phyloP scores from a whole-genome alignment of 2,797 vertebrate genomes.

The Linurgus olivaceus region DNA sequence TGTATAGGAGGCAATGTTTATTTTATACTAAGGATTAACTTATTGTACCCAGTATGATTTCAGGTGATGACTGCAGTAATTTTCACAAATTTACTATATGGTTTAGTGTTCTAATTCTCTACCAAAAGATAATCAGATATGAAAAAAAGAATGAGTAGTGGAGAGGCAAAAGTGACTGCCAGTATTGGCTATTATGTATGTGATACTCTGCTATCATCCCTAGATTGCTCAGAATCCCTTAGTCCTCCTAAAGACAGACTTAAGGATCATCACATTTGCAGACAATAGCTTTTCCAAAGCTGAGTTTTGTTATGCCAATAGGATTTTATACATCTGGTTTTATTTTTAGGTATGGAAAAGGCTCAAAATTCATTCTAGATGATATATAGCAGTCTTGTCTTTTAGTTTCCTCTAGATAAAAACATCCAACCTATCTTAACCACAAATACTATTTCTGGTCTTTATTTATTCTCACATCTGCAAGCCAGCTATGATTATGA shows the following conservation, averaged over 20 bases:
- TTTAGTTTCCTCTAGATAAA: conserved; percentile 2
- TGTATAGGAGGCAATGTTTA: not conserved
- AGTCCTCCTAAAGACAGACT: not conserved
- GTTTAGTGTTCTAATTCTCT: not conserved
- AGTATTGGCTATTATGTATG: not conserved
- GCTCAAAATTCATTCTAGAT: conserved; percentile 35
- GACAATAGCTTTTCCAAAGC: not conserved
- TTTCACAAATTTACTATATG: not conserved
- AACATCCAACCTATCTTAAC: not conserved
- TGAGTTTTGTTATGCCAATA: not conserved
- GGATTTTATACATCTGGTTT: conserved; percentile 29
- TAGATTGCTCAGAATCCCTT: not conserved
- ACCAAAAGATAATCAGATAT: not conserved
- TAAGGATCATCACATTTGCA: not conserved
- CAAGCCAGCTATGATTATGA: not conserved
- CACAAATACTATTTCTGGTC: not conserved
- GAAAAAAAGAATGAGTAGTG: not conserved
- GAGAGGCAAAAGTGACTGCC: not conserved
- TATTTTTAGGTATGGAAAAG: conserved; percentile 26
- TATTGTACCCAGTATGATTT: not conserved
- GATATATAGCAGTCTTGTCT: not conserved
- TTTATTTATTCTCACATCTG: not conserved
- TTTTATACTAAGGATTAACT: not conserved
- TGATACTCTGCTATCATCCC: not conserved
- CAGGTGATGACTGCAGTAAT: not conserved